Conservation (phyloP, 2,888 invertebrate genomes). For the Coelopa pilipes region DNA sequence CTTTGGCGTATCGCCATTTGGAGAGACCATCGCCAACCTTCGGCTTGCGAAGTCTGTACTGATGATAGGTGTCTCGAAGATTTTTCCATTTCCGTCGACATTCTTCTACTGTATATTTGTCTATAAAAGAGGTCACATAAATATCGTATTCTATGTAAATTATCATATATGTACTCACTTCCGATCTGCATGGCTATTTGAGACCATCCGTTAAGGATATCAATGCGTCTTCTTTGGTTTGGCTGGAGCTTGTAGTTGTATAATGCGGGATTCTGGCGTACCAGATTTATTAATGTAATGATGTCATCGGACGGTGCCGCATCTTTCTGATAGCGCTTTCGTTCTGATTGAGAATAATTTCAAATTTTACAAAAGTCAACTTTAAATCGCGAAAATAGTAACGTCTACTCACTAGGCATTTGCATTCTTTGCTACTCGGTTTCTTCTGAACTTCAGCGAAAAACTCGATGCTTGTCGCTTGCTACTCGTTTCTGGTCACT, state of each 20-base stretch:
- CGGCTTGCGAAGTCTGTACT: slow-evolving; percentile 60
- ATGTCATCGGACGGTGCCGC: slow-evolving; percentile 61
- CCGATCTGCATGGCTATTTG: slow-evolving; percentile 60
- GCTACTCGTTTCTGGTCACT: slow-evolving; percentile 37
- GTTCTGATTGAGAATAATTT: slow-evolving; percentile 46
- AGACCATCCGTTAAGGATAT: slow-evolving; percentile 60
- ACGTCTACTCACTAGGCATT: slow-evolving; percentile 32
- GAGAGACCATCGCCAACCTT: slow-evolving; percentile 58
- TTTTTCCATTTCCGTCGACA: slow-evolving; percentile 65
- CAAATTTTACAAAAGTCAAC: neutral
- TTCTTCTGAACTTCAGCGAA: slow-evolving; percentile 17
- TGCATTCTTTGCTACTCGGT: slow-evolving; percentile 32
- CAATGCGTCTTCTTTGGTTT: slow-evolving; percentile 58
- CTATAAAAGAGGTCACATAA: slow-evolving; percentile 40
- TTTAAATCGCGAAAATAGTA: slow-evolving; percentile 13
- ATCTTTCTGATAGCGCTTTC: slow-evolving; percentile 63
- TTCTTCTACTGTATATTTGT: slow-evolving; percentile 59
- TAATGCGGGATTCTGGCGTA: slow-evolving; percentile 61
- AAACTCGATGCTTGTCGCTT: slow-evolving; percentile 23
- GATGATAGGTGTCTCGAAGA: slow-evolving; percentile 63
- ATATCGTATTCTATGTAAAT: neutral
- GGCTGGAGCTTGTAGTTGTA: slow-evolving; percentile 63
- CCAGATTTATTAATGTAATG: slow-evolving; percentile 59
- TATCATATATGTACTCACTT: slow-evolving; percentile 50
- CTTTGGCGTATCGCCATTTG: slow-evolving; percentile 63